phyloP scores from a whole-genome alignment of 2,888 invertebrate species.

The Cylindroiulus punctatus region DNA sequence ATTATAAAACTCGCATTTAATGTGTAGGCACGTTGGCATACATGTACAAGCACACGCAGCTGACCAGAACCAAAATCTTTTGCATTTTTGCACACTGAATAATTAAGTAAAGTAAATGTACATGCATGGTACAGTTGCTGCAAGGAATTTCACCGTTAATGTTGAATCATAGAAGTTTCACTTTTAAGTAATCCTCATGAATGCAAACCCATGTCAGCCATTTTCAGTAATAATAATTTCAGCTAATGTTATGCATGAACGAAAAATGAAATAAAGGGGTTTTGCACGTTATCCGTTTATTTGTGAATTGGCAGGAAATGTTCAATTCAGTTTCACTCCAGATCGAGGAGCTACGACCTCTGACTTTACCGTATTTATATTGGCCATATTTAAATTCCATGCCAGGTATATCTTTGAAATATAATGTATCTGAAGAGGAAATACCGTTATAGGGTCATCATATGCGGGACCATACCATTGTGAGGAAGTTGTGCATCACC shows the following conservation, averaged over 20 bases:
- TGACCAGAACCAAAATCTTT: no score
- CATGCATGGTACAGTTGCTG: no score
- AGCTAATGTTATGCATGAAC: neutral
- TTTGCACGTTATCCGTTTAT: conserved; percentile 11
- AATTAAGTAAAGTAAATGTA: no score
- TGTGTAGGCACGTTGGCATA: no score
- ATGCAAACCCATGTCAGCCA: neutral
- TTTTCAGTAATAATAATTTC: neutral
- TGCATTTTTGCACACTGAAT: no score
- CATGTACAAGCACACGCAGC: no score
- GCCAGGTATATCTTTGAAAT: neutral
- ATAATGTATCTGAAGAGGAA: neutral
- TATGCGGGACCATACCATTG: neutral
- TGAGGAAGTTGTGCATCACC: neutral
- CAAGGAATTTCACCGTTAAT: no score
- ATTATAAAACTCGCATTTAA: no score
- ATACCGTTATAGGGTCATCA: neutral
- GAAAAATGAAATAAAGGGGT: neutral
- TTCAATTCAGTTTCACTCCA: conserved; percentile 12
- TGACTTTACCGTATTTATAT: neutral
- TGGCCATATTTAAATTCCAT: neutral
- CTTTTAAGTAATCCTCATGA: neutral
- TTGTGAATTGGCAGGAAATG: neutral
- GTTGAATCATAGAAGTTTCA: neutral
- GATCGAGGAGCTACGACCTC: neutral